Evolutionary conservation across 2,797 vertebrate species (phyloP).

Genomic region (Xenentodon cancila): DNA sequence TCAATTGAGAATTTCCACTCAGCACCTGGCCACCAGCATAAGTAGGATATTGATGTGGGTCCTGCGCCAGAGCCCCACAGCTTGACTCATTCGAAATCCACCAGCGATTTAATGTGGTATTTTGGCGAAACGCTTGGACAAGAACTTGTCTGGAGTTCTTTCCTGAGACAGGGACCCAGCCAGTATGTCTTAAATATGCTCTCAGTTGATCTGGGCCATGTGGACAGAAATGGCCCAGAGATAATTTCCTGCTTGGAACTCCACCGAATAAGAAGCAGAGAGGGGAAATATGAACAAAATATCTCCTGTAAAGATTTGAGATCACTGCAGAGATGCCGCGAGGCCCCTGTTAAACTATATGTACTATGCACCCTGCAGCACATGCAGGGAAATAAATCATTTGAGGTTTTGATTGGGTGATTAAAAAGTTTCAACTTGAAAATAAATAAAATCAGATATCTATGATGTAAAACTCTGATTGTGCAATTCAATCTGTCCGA

Average conservation of each 20-base stretch:
- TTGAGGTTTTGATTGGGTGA: too few relatives aligned
- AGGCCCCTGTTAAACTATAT: too few relatives aligned
- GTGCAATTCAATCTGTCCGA: too few relatives aligned
- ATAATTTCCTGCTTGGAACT: constrained; percentile 70
- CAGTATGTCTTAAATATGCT: constrained; percentile 49
- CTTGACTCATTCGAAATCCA: constrained; percentile 64
- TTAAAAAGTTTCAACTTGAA: too few relatives aligned
- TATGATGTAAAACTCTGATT: too few relatives aligned
- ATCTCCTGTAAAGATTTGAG: too few relatives aligned
- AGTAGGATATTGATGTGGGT: constrained; percentile 69
- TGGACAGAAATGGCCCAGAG: constrained; percentile 48
- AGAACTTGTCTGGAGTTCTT: constrained; percentile 70
- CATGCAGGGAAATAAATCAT: too few relatives aligned
- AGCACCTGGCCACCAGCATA: constrained; percentile 79
- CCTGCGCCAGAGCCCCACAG: constrained; percentile 66
- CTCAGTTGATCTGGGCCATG: constrained; percentile 27
- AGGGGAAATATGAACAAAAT: too few relatives aligned
- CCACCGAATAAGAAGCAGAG: too few relatives aligned
- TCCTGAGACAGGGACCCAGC: constrained; percentile 58
- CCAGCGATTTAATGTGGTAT: constrained; percentile 63
- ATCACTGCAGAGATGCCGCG: too few relatives aligned
- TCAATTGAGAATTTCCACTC: constrained; percentile 76
- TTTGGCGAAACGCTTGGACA: constrained; percentile 67
- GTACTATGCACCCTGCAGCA: too few relatives aligned
- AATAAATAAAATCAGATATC: too few relatives aligned